phyloP scores from a whole-genome alignment of 2,797 vertebrate species.

The Adelosebastes latens region DNA sequence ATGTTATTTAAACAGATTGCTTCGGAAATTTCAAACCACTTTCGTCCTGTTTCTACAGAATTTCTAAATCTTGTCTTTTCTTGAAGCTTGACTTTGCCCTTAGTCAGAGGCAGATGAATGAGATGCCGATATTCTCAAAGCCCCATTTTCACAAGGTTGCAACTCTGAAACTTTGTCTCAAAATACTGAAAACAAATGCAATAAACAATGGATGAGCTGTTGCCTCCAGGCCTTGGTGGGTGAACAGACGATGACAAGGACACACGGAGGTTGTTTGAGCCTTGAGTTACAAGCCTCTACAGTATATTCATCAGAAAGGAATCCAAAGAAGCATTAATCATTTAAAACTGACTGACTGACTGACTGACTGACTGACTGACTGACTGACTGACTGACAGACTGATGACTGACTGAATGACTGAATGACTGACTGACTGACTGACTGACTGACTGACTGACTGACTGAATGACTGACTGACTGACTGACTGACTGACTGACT shows the following conservation, averaged over 20 bases:
- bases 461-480: too few relatives aligned
- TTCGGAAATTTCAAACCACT: conserved; percentile 1
- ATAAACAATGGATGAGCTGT: conserved; percentile 45
- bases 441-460: too few relatives aligned
- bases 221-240: conserved; percentile 45
- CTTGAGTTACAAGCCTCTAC: conserved; percentile 52
- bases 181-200: conserved; percentile 34
- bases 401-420: conserved; percentile 14
- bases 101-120: neutral
- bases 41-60: conserved; percentile 8
- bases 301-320: conserved; percentile 27
- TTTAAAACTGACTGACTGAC: conserved; percentile 32
- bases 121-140: conserved; percentile 2
- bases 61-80: neutral
- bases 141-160: conserved; percentile 34
- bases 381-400: conserved; percentile 18
- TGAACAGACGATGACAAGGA: conserved; percentile 53
- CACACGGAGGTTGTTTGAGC: conserved; percentile 41
- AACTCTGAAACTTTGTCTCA: conserved; percentile 3
- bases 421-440: neutral
- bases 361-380: neutral
- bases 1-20: neutral
- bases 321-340: conserved; percentile 44
- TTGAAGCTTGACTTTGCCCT: conserved; percentile 10
- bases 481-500: conserved; percentile 33